A percentile compares a stretch with the other conserved stretches of the same genome.
phyloP scores from a whole-genome alignment of 2,113 vertebrate genomes.

The Bujurquina vittata region DNA sequence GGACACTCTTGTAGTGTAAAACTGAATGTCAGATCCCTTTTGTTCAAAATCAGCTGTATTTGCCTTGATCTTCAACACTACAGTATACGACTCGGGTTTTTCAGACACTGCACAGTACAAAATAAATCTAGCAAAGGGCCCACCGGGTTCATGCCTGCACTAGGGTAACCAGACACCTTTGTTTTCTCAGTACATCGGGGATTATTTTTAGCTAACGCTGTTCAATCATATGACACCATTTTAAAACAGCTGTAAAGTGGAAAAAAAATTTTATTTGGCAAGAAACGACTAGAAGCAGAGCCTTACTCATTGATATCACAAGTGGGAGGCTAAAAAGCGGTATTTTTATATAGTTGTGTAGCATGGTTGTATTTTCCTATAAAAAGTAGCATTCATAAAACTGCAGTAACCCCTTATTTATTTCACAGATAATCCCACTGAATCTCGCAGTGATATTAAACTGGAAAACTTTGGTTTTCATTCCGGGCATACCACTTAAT shows the following conservation, averaged over 20 bases:
- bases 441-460: background rate
- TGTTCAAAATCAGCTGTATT: background rate
- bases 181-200: background rate
- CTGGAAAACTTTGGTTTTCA: too few species aligned
- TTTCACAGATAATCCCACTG: background rate
- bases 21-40: background rate
- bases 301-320: too few species aligned
- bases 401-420: background rate
- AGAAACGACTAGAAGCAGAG: background rate
- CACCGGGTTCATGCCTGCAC: background rate
- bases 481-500: background rate
- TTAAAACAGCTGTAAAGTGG: background rate
- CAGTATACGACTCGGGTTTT: background rate
- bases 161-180: background rate
- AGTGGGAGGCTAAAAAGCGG: too few species aligned
- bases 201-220: background rate
- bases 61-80: background rate
- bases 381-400: background rate
- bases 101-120: background rate
- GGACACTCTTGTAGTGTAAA: background rate
- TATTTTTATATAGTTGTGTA: too few species aligned
- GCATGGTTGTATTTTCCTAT: background rate
- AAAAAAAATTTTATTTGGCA: background rate
- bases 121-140: slow-evolving; percentile 1
- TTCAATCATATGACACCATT: background rate